phyloP scores from a whole-genome alignment of 1,140 invertebrate species.

The Neelides sp. region DNA sequence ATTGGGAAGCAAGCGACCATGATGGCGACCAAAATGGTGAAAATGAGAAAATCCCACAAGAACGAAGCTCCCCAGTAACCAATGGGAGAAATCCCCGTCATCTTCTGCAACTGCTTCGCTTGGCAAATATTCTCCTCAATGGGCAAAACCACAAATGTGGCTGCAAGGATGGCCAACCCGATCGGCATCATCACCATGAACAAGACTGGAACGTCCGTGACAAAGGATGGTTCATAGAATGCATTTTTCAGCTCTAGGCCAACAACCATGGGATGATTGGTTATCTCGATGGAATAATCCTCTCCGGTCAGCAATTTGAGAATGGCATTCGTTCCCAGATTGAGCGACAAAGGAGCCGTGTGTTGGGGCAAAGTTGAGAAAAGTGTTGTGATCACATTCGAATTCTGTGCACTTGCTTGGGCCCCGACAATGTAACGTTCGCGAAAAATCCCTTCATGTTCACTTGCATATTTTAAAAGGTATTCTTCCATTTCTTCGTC shows the following conservation, averaged over 20 bases:
- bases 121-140: conserved; percentile 45
- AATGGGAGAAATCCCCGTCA: conserved; percentile 58
- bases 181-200: conserved; percentile 32
- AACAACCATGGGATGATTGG: conserved; percentile 51
- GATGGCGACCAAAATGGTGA: conserved; percentile 42
- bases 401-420: conserved; percentile 5
- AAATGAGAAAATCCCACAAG: conserved; percentile 57
- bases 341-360: conserved; percentile 48
- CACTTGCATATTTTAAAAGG: not conserved
- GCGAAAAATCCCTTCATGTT: conserved; percentile 11
- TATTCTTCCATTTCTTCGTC: no score
- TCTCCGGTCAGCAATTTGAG: conserved; percentile 36
- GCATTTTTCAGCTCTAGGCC: conserved; percentile 31
- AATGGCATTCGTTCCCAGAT: conserved; percentile 44
- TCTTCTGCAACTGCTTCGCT: conserved; percentile 56
- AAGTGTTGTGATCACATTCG: conserved; percentile 23
- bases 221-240: conserved; percentile 32
- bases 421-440: conserved; percentile 25
- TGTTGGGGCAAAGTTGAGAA: conserved; percentile 50
- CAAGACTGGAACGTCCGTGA: conserved; percentile 14
- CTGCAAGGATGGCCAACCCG: conserved; percentile 48
- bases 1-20: conserved; percentile 24
- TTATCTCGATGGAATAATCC: conserved; percentile 43
- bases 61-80: conserved; percentile 58
- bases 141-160: conserved; percentile 60